Evolutionary conservation across 2,113 vertebrate genomes (phyloP).

Genomic region (Seriola quinqueradiata): DNA sequence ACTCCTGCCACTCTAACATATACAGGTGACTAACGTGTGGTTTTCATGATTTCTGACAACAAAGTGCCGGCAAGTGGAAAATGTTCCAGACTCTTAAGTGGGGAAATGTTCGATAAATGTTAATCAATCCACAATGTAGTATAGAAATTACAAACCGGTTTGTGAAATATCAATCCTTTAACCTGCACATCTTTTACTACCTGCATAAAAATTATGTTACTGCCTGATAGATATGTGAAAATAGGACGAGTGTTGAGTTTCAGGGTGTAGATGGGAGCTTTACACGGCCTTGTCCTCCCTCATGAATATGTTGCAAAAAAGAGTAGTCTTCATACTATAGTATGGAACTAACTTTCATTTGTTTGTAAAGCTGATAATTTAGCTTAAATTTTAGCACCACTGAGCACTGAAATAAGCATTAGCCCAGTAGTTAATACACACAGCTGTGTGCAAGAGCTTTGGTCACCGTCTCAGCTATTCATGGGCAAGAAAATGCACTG

Average conservation of each 20-base stretch:
- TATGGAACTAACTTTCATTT: constrained; percentile 5
- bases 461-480: constrained; percentile 64
- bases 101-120: constrained; percentile 14
- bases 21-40: constrained; percentile 9
- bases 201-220: not conserved
- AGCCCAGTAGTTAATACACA: constrained; percentile 26
- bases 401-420: constrained; percentile 16
- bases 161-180: not conserved
- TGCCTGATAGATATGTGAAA: constrained; percentile 19
- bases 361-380: constrained; percentile 15
- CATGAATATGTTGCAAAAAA: not conserved
- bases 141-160: not conserved
- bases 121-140: not conserved
- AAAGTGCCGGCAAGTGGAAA: constrained; percentile 46
- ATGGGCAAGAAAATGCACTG: constrained; percentile 28
- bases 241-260: not conserved
- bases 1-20: constrained; percentile 8
- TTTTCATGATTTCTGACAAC: constrained; percentile 31
- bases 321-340: not conserved
- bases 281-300: not conserved
- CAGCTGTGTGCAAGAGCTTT: constrained; percentile 45
- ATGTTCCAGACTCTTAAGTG: not conserved
- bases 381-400: not conserved
- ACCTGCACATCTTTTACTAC: not conserved
- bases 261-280: not conserved